A percentile compares a stretch with the other conserved stretches of the same genome.
phyloP scores from a whole-genome alignment of 2,888 invertebrate genomes.

The Hedya salicella region DNA sequence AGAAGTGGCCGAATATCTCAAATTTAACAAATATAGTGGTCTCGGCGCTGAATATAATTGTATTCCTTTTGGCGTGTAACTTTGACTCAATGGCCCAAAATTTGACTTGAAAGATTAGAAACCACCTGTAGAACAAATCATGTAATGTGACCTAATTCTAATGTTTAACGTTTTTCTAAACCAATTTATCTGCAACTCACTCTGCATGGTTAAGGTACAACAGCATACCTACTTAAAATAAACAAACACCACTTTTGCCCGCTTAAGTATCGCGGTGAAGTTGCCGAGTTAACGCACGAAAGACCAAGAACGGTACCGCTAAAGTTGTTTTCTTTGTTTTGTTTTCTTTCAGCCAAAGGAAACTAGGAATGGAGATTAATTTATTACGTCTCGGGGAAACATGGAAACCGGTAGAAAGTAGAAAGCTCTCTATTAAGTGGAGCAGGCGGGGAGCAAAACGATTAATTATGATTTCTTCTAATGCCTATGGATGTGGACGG shows the following conservation, averaged over 20 bases:
- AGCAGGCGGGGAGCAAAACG: slow-evolving; percentile 72
- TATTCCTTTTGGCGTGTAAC: too few species aligned
- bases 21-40: too few species aligned
- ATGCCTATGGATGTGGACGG: slow-evolving; percentile 65
- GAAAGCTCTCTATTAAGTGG: slow-evolving; percentile 80
- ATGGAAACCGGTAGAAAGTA: slow-evolving; percentile 67
- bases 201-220: background rate
- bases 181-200: background rate
- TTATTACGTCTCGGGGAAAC: slow-evolving; percentile 80
- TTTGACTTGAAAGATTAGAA: too few species aligned
- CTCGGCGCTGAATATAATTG: too few species aligned
- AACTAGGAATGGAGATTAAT: slow-evolving; percentile 80
- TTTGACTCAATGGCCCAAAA: too few species aligned
- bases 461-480: slow-evolving; percentile 84
- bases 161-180: background rate
- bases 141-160: too few species aligned
- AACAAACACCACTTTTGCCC: slow-evolving; percentile 35
- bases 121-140: too few species aligned
- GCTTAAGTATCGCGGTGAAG: slow-evolving; percentile 40
- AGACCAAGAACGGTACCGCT: slow-evolving; percentile 48
- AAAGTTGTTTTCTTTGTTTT: slow-evolving; percentile 71
- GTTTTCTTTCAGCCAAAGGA: slow-evolving; percentile 56
- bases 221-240: slow-evolving; percentile 16
- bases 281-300: slow-evolving; percentile 48
- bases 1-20: too few species aligned